Conservation (phyloP, 2,113 vertebrate species). For the Pelobates fuscus region DNA sequence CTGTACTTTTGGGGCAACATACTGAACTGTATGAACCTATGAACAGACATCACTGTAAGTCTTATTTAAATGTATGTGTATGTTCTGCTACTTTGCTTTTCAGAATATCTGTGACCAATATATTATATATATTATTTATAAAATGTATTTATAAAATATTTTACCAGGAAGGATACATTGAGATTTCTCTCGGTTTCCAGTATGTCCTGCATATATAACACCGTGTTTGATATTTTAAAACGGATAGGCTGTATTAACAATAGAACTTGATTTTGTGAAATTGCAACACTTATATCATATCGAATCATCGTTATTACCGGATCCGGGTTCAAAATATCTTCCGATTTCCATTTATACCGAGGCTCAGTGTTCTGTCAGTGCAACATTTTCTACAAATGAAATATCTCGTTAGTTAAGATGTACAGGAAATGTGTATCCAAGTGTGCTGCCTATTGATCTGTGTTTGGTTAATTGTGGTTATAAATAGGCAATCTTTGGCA, state of each 20-base stretch:
- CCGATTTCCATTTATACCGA: neutral
- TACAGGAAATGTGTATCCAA: neutral
- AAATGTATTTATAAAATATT: no score
- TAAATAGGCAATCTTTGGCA: no score
- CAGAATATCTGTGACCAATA: neutral
- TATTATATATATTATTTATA: no score
- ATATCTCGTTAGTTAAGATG: neutral
- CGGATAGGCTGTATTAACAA: neutral
- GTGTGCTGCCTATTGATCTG: no score
- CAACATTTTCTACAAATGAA: neutral
- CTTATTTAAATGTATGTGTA: constrained; percentile 10
- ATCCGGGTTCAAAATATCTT: neutral
- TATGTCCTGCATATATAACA: neutral
- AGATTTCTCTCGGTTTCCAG: no score
- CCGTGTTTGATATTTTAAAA: neutral
- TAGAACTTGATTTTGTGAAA: neutral
- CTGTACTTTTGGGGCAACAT: constrained; percentile 64
- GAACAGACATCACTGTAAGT: constrained; percentile 73
- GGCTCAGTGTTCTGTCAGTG: neutral
- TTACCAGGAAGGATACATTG: no score
- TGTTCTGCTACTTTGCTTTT: neutral
- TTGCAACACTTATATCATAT: neutral
- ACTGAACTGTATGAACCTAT: constrained; percentile 65
- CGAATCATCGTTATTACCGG: neutral
- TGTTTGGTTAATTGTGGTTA: neutral